Base-by-base conservation (phyloP, 2,888 invertebrate species). In the Osmoderma eremita region DNA sequence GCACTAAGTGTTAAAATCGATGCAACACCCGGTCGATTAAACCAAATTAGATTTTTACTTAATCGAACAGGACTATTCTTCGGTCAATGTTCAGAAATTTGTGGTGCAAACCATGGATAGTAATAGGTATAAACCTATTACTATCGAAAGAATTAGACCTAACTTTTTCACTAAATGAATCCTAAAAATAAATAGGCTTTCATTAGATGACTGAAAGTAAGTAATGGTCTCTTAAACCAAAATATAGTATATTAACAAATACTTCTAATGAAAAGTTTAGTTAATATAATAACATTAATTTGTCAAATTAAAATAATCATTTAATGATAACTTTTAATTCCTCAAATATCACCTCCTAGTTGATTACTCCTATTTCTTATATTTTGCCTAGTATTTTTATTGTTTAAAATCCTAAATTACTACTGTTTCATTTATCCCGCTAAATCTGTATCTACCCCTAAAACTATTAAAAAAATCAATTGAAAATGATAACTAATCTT, bases 41-140 rank as follows among this genome's bases (percentile, higher is more conserved):
- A 89, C 75, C 88, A 89, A 88, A 84, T 83, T 77, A 86, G 83
- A 74, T 86, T 90, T 79, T 83, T 83, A 75, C 84, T 87, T 75
- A 88, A 86, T 72, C 87, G 87, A 1, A 13, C 41, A 0, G 90
- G 91, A 49, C 75, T 91, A 78, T 89, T 86, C 81, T 91, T 83
- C 82, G 91, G 91, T 0, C 91, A 92, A 87, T 92, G 91, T 80
- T 92, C 91, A 74, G 91, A 92, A 87, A 91, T 24, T 24, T 24
- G 24, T 5, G 24, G 82, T 89, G 90, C 88, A 63, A 91, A 92
- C 79, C 91, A 92, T 80, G n/a, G n/a, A n/a, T n/a, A n/a, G n/a
- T n/a, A n/a, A n/a, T n/a, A 90, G 90, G 67, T 92, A 91, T 86
- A 92, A 92, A 83, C 91, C 91, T 36, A 91, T 91, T 86, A 85